A percentile compares a stretch with the other conserved stretches of the same genome.
Evolutionary conservation across 2,797 vertebrate genomes (phyloP).

Genomic region (Myoxocephalus aenaeus): DNA sequence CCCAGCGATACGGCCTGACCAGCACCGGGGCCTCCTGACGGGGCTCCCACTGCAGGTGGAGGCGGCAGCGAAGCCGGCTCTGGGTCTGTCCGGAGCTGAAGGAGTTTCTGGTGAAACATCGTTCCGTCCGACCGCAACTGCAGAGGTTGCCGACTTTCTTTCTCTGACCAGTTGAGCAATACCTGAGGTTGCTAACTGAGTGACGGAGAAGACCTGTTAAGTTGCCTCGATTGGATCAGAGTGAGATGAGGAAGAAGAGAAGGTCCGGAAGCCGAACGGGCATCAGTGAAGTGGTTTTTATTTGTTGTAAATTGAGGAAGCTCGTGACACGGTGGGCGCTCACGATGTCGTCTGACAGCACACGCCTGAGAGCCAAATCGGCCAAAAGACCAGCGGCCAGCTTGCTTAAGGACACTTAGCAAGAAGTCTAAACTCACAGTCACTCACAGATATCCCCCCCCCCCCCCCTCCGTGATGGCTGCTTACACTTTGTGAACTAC

Average conservation of each 20-base stretch:
- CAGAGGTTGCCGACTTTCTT: not conserved
- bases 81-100: no score
- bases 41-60: no score
- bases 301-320: slow-evolving; percentile 24
- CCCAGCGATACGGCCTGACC: no score
- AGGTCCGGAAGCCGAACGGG: slow-evolving; percentile 34
- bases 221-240: slow-evolving; percentile 64
- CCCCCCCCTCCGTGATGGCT: not conserved
- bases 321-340: slow-evolving; percentile 11
- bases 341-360: slow-evolving; percentile 1
- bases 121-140: not conserved
- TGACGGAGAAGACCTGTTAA: slow-evolving; percentile 61
- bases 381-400: not conserved
- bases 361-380: not conserved
- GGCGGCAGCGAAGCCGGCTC: no score
- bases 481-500: slow-evolving; percentile 11
- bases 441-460: not conserved
- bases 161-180: not conserved
- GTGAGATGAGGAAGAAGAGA: slow-evolving; percentile 47
- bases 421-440: not conserved
- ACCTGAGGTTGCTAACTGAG: slow-evolving; percentile 58
- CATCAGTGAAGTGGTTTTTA: slow-evolving; percentile 32
- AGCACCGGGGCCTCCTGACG: no score
- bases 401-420: not conserved
- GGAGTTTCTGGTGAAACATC: no score